Conservation (phyloP, 2,797 vertebrate species). For the Ceyx erithaca region DNA sequence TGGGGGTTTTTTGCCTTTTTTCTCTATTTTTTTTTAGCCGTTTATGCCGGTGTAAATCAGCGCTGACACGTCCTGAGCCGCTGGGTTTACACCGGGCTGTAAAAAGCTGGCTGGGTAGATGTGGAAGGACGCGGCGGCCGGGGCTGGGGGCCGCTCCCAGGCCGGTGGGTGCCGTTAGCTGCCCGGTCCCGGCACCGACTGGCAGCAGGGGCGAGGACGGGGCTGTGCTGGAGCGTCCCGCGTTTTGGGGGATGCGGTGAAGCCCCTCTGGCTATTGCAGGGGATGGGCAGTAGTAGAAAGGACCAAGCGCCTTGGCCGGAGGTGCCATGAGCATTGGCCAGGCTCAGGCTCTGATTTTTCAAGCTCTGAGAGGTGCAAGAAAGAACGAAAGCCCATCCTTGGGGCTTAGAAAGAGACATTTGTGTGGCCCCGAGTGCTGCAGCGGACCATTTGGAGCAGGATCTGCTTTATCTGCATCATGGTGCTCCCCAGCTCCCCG, state of each 20-base stretch:
- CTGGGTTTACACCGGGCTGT: background rate
- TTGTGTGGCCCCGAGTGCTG: rapidly evolving
- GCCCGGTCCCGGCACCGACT: rapidly evolving
- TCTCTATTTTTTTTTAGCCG: background rate
- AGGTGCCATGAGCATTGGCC: rapidly evolving
- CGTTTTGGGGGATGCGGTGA: background rate
- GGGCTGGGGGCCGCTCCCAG: background rate
- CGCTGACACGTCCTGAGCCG: background rate
- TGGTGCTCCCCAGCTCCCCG: rapidly evolving
- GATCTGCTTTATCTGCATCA: background rate
- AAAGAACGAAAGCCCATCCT: too few species aligned
- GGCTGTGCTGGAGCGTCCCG: rapidly evolving
- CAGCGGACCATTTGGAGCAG: rapidly evolving
- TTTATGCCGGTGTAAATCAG: background rate
- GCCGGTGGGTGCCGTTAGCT: background rate
- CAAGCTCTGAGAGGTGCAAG: background rate
- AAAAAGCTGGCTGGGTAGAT: background rate
- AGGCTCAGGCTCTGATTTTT: rapidly evolving
- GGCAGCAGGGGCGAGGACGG: background rate
- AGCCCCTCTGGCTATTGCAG: background rate
- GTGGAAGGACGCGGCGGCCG: background rate
- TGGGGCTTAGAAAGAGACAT: background rate
- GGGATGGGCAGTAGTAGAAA: background rate
- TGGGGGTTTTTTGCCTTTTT: rapidly evolving
- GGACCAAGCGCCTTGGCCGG: background rate